Conservation (phyloP, 2,113 vertebrate genomes). For the Myrmecophaga tridactyla region DNA sequence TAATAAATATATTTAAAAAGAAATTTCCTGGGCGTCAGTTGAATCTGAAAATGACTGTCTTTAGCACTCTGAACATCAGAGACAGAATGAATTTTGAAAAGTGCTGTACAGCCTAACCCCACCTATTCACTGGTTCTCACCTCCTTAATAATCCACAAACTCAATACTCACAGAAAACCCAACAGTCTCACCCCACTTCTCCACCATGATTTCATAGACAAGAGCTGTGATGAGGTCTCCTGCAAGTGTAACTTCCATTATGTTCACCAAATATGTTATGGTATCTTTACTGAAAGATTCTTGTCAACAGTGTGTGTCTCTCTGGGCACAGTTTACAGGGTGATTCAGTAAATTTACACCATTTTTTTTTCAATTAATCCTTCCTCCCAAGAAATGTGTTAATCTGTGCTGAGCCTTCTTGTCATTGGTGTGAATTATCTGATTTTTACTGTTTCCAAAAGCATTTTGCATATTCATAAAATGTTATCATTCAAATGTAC, state of each 20-base stretch:
- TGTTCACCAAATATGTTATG: conserved; percentile 46
- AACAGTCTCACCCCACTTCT: conserved; percentile 64
- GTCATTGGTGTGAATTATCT: conserved; percentile 61
- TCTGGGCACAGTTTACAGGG: conserved; percentile 48
- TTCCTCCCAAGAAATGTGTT: conserved; percentile 66
- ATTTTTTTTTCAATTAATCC: conserved; percentile 62
- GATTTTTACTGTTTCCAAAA: conserved; percentile 60
- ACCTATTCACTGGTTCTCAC: conserved; percentile 71
- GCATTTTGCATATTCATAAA: conserved; percentile 59
- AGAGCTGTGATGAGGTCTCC: conserved; percentile 70
- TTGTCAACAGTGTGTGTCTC: conserved; percentile 57
- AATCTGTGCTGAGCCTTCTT: conserved; percentile 52
- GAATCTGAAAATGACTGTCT: conserved; percentile 5
- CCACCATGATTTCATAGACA: conserved; percentile 71
- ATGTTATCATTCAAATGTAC: conserved; percentile 24
- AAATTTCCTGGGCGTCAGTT: neutral
- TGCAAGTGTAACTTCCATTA: conserved; percentile 36
- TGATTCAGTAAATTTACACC: conserved; percentile 46
- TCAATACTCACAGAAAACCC: conserved; percentile 67
- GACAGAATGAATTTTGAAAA: conserved; percentile 51
- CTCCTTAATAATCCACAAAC: conserved; percentile 74
- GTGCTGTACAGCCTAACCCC: conserved; percentile 66
- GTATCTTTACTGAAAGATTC: conserved; percentile 43
- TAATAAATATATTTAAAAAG: neutral
- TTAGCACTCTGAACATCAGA: conserved; percentile 1